Evolutionary conservation across 2,888 invertebrate species (phyloP).

Genomic region (Diarsia brunnea): DNA sequence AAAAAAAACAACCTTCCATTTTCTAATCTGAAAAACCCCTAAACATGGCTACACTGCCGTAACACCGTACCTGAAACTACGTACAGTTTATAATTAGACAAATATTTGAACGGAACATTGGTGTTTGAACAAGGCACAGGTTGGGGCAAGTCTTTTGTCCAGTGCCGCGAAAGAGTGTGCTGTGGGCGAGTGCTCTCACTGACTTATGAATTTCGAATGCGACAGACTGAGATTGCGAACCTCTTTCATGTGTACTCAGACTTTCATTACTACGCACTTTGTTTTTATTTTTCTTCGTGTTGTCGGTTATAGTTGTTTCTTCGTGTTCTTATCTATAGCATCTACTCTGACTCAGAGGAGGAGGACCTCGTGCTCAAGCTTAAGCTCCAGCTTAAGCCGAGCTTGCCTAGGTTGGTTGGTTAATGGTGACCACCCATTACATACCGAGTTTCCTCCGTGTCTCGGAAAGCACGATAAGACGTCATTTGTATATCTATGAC

Average conservation of each 20-base stretch:
- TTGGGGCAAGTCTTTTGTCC: conserved; percentile 77
- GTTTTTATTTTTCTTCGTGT: conserved; percentile 42
- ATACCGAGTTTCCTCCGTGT: too few relatives aligned
- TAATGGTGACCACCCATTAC: too few relatives aligned
- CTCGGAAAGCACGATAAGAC: too few relatives aligned
- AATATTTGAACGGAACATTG: conserved; percentile 83
- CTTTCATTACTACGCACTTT: conserved; percentile 62
- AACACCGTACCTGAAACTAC: conserved; percentile 66
- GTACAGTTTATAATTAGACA: conserved; percentile 80
- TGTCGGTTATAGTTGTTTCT: neutral
- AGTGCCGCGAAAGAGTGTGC: conserved; percentile 56
- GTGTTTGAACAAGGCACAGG: conserved; percentile 78
- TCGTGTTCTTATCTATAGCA: neutral
- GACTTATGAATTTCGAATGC: conserved; percentile 84
- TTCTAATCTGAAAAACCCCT: conserved; percentile 24
- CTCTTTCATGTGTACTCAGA: conserved; percentile 66
- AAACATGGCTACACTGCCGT: conserved; percentile 55
- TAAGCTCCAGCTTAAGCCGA: too few relatives aligned
- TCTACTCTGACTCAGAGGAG: too few relatives aligned
- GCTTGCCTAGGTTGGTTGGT: too few relatives aligned
- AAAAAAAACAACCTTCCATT: conserved; percentile 4
- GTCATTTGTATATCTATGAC: too few relatives aligned
- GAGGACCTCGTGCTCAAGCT: too few relatives aligned
- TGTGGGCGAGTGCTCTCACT: conserved; percentile 63
- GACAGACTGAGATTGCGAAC: conserved; percentile 71